phyloP scores from a whole-genome alignment of 2,888 invertebrate genomes.

The Synergus laeviventris region DNA sequence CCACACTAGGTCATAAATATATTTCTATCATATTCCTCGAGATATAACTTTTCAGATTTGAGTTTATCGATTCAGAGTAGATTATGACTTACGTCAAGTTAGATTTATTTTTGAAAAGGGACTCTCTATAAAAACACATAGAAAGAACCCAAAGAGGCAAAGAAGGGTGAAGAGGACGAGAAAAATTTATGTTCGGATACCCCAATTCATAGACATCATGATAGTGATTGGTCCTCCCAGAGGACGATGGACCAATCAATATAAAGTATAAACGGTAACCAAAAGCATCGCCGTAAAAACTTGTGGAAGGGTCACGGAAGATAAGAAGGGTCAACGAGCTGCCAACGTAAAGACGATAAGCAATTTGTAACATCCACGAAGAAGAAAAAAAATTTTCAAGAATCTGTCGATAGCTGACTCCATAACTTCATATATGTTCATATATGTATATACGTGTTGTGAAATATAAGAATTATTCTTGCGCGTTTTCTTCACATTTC shows the following conservation, averaged over 20 bases:
- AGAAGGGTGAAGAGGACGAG: conserved; percentile 29
- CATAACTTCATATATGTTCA: conserved; percentile 23
- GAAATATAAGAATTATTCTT: conserved; percentile 51
- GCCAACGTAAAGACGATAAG: conserved; percentile 69
- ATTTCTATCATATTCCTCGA: background rate
- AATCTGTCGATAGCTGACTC: conserved; percentile 52
- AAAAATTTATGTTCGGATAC: conserved; percentile 54
- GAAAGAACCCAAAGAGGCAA: conserved; percentile 50
- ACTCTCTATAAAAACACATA: conserved; percentile 50
- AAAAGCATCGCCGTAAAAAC: conserved; percentile 58
- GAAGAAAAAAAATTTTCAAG: conserved; percentile 51
- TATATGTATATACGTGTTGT: conserved; percentile 41
- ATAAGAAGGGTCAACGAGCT: conserved; percentile 66
- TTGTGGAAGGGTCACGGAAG: conserved; percentile 63
- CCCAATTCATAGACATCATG: conserved; percentile 49
- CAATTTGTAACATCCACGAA: conserved; percentile 72
- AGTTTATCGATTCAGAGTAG: background rate
- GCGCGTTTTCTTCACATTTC: conserved; percentile 67
- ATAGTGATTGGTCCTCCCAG: conserved; percentile 39
- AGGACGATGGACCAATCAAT: conserved; percentile 38
- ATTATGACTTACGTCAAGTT: conserved; percentile 45
- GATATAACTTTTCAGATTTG: background rate
- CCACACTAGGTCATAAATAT: background rate
- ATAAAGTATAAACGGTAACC: conserved; percentile 45
- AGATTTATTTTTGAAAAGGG: conserved; percentile 57